Evolutionary conservation across 2,797 vertebrate species (phyloP), one percentile per base, ranked within the genome.

Genomic region (Lates japonicus): DNA sequence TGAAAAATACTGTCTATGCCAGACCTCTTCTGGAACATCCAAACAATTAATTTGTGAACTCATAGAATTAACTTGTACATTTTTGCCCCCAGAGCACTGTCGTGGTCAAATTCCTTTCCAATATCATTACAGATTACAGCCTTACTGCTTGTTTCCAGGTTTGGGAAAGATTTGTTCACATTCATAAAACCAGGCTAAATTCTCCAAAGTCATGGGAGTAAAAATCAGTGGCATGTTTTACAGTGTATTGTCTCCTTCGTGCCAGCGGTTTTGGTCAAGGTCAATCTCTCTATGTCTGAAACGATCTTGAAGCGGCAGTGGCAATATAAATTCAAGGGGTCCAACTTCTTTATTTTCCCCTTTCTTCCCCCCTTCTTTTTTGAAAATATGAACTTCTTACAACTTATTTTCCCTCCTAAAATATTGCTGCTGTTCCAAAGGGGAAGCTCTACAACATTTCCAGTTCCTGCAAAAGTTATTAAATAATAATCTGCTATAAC

Each of bases 401-500:
- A 9, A n/a, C 7, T 1, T n/a, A 17, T 7, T 19, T 49, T 49
- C 19, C 41, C 12, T 13, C 29, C 61, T 14, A 54, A 65, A 76
- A 44, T 22, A 22, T 42, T 42, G 29, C 11, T 7, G 2, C 46
- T 22, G 22, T 19, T 73, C 25, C 39, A 29, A 39, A 51, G 49
- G 31, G 41, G 8, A 44, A 58, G 12, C 76, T 42, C 14, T 31
- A 7, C 20, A 14, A 25, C 12, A 31, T 58, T 25, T 70, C 35
- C 37, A 59, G 14, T 57, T 57, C 3, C 31, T 19, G 19, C 58
- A 76, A 67, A 63, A 42, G 64, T 20, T 51, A 46, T 89, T 64
- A 70, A 79, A 79, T 42, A 66, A 55, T 75, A 73, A 88, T 68
- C n/a, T 7, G 52, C 20, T 71, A 44, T 29, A 71, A 78, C 70